Conservation (phyloP, 2,888 invertebrate genomes). For the Drosophila niveifrons region DNA sequence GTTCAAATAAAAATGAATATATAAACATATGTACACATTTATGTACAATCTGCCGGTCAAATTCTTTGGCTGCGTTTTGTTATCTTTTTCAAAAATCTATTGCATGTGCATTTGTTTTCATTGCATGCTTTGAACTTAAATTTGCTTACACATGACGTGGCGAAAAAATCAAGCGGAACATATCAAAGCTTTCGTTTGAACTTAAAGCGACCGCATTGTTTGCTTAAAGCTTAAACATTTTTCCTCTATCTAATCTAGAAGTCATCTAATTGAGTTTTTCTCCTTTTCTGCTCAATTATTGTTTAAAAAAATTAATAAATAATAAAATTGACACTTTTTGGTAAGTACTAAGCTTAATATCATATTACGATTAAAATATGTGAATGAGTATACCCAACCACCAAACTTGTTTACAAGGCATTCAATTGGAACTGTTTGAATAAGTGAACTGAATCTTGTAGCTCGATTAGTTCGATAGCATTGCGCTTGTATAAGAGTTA, state of each 20-base stretch:
- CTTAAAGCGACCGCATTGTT: not conserved
- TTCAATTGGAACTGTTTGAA: conserved; percentile 33
- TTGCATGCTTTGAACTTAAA: conserved; percentile 19
- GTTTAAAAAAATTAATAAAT: not conserved
- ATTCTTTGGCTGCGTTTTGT: conserved; percentile 8
- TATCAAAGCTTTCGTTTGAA: conserved; percentile 14
- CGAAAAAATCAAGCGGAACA: conserved; percentile 2
- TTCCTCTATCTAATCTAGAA: not conserved
- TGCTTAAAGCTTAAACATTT: not conserved
- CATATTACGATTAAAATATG: not conserved
- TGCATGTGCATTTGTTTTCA: conserved; percentile 17
- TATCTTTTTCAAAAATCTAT: conserved; percentile 19
- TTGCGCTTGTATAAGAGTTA: conserved; percentile 11
- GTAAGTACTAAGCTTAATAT: not conserved
- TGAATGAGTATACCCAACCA: conserved; percentile 32
- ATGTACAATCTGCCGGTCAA: not conserved
- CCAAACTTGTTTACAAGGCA: conserved; percentile 51
- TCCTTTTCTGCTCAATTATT: not conserved
- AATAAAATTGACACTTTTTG: not conserved
- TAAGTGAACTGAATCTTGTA: conserved; percentile 41
- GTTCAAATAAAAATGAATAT: not conserved
- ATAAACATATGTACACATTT: not conserved
- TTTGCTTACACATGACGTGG: not conserved
- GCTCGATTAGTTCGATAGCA: conserved; percentile 44
- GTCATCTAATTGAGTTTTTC: not conserved